Evolutionary conservation across 2,113 vertebrate genomes (phyloP).

Genomic region (Dromaius novaehollandiae): DNA sequence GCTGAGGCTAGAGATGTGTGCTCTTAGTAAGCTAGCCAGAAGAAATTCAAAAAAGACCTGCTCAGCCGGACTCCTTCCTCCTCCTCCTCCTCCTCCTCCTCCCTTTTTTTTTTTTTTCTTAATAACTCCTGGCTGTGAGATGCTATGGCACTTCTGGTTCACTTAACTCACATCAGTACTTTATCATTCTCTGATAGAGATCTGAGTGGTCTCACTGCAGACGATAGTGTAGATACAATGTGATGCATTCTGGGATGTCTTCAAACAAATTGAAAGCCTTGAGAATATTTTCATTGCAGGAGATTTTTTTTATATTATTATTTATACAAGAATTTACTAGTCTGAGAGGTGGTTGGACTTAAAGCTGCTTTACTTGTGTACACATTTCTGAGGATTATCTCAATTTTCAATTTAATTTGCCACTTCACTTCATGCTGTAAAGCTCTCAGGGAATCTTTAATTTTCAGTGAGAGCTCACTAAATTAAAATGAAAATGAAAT

Average conservation of each 20-base stretch:
- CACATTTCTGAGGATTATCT: constrained; percentile 48
- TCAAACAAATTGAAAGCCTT: background rate
- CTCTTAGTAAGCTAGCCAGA: background rate
- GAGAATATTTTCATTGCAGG: background rate
- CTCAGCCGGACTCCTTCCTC: background rate
- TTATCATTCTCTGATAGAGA: background rate
- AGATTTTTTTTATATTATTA: constrained; percentile 3
- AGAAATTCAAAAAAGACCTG: background rate
- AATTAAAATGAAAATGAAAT: constrained; percentile 58
- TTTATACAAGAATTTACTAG: background rate
- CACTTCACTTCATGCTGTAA: constrained; percentile 20
- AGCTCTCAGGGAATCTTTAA: constrained; percentile 30
- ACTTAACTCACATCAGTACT: background rate
- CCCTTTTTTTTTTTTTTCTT: background rate
- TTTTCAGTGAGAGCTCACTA: constrained; percentile 27
- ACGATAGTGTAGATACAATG: background rate
- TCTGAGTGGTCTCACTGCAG: background rate
- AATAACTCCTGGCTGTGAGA: background rate
- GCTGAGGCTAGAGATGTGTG: background rate
- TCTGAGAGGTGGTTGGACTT: constrained; percentile 18
- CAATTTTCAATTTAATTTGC: constrained; percentile 57
- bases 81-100: no score
- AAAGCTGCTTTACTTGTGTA: constrained; percentile 11
- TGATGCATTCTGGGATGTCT: constrained; percentile 15
- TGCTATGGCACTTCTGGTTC: background rate